Evolutionary conservation across 2,888 invertebrate genomes (phyloP).

Genomic region (Drosophila putrida): DNA sequence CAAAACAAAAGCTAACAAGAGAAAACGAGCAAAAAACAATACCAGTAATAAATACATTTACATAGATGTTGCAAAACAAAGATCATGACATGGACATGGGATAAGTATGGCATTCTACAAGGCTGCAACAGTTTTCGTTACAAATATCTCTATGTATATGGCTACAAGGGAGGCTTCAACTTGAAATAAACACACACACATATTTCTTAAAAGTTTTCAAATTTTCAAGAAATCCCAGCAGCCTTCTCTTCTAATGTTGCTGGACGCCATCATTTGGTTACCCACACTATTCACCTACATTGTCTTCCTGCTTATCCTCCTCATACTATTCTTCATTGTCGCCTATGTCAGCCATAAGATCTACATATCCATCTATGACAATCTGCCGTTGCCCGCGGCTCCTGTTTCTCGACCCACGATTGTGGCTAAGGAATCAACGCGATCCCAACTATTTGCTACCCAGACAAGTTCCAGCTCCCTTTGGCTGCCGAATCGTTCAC

Average conservation of each 20-base stretch:
- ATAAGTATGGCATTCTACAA: neutral
- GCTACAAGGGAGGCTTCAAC: too few relatives aligned
- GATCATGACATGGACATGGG: neutral
- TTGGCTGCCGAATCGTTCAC: slow-evolving; percentile 63
- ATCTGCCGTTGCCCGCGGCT: slow-evolving; percentile 70
- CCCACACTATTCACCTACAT: slow-evolving; percentile 84
- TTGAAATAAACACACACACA: too few relatives aligned
- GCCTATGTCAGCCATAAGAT: slow-evolving; percentile 84
- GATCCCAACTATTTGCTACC: slow-evolving; percentile 18
- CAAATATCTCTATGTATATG: too few relatives aligned
- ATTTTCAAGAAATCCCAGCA: slow-evolving; percentile 36
- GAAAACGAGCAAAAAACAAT: slow-evolving; percentile 38
- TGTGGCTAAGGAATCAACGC: neutral
- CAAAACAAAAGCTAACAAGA: slow-evolving; percentile 34
- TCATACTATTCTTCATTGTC: slow-evolving; percentile 83
- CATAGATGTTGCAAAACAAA: slow-evolving; percentile 74
- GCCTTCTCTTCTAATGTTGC: slow-evolving; percentile 68
- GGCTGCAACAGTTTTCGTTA: neutral
- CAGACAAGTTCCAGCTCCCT: slow-evolving; percentile 56
- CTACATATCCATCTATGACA: slow-evolving; percentile 82
- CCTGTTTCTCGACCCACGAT: slow-evolving; percentile 39
- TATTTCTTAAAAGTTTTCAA: too few relatives aligned
- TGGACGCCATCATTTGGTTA: slow-evolving; percentile 82
- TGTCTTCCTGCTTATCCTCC: slow-evolving; percentile 80
- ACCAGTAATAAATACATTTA: slow-evolving; percentile 74